phyloP scores from a whole-genome alignment of 2,797 vertebrate genomes.

The Galagoides demidoff region DNA sequence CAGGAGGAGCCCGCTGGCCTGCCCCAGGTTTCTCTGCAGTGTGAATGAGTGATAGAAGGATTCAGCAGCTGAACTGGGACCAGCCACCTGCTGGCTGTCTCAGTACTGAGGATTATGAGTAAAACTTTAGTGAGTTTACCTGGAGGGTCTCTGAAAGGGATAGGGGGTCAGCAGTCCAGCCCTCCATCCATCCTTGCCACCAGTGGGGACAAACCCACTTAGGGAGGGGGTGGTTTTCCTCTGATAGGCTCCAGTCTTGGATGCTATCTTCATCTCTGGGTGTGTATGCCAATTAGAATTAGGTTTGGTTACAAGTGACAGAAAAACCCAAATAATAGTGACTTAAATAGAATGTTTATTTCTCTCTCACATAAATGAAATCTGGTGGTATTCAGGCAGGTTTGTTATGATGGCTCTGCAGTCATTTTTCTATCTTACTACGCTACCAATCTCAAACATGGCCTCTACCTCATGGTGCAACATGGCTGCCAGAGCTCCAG shows the following conservation, averaged over 20 bases:
- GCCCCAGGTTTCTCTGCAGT: neutral
- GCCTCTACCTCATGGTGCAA: neutral
- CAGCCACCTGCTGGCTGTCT: neutral
- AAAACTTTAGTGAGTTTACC: neutral
- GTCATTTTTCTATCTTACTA: neutral
- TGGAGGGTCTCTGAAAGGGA: neutral
- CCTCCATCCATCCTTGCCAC: neutral
- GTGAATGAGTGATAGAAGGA: neutral
- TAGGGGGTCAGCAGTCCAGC: neutral
- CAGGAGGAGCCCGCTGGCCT: neutral
- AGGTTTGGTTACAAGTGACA: neutral
- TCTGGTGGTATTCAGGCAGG: neutral
- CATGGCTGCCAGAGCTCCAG: neutral
- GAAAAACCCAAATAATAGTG: neutral
- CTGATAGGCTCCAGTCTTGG: neutral
- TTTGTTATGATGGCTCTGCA: neutral
- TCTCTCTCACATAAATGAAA: neutral
- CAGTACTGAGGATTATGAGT: neutral
- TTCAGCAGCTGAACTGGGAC: neutral
- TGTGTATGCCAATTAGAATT: neutral
- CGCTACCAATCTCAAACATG: neutral
- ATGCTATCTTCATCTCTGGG: neutral
- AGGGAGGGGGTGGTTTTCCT: neutral
- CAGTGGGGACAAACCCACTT: neutral
- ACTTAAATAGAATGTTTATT: slow-evolving; percentile 34